Evolutionary conservation across 2,888 invertebrate species (phyloP), one percentile per base, ranked within the genome.

Genomic region (Synergus japonicus): DNA sequence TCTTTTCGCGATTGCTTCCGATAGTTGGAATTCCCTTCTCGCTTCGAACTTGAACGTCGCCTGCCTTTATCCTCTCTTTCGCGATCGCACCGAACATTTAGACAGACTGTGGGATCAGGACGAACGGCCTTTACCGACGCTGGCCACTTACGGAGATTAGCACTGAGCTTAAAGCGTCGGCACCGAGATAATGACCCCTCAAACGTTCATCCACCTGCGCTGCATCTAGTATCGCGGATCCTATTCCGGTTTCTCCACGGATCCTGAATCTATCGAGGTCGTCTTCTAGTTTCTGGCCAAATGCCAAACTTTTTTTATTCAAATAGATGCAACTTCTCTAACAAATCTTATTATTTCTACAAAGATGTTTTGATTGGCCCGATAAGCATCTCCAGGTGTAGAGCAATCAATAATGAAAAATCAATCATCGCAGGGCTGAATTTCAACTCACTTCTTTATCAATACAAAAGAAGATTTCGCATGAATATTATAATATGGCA

Each of bases 1-100:
- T 85, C 87, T 88, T 88, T 89, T 87, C 84, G 88, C 89, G 90
- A 90, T 90, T 89, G 90, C 90, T 90, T 90, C 89, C 90, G 90
- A 90, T 90, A 90, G 90, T 88, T 88, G 86, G 85, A 85, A 87
- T 88, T 86, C 86, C 86, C 83, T 76, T 29, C 79, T 82, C 54
- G 79, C 79, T 78, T 76, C 63, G 79, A 78, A 65, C 76, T 54
- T 79, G 69, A 76, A 65, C 87, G 88, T 88, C 88, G 86, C 86
- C 86, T 84, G 83, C 82, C 84, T 81, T 86, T 86, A 88, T 88
- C 84, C 86, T 83, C 83, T 83, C 83, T 69, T 81, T 84, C 85
- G 85, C 54, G 78, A 78, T 78, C 60, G 29, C 78, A 29, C 43
- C 78, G 58, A 67, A 54, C 79, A 78, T 82, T 82, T 76, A 66